These are phyloP conservation scores for Drosophila longiperda DNA, from an alignment of 2,888 invertebrate genomes.

Conservation along the genomic window DNA sequence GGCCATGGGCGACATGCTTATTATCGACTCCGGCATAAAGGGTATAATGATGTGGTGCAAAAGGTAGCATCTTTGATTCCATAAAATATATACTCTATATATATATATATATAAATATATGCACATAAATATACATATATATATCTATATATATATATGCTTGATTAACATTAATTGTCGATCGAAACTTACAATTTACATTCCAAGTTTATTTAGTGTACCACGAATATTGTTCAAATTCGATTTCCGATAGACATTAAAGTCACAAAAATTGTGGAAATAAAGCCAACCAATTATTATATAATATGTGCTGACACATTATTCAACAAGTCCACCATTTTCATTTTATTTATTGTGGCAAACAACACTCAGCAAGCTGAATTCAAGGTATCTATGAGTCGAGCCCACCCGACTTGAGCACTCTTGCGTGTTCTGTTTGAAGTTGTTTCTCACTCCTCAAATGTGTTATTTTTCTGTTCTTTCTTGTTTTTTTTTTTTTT, in stretches of 20 bases:
- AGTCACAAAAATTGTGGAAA: background rate
- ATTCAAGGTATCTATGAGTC: background rate
- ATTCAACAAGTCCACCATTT: background rate
- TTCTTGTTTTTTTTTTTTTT: slow-evolving; percentile 7
- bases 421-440: slow-evolving; percentile 2
- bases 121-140: too few relatives aligned
- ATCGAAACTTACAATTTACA: background rate
- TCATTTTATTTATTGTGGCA: background rate
- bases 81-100: background rate
- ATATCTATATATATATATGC: background rate
- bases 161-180: background rate
- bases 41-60: background rate
- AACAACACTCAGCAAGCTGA: background rate
- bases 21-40: slow-evolving; percentile 44
- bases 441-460: background rate
- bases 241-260: background rate
- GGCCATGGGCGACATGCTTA: slow-evolving; percentile 59
- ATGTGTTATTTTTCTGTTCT: background rate
- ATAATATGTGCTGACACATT: background rate
- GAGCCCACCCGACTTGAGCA: background rate
- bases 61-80: background rate
- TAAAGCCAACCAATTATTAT: background rate
- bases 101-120: background rate
- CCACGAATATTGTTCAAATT: background rate
- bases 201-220: background rate